Evolutionary conservation across 1,140 invertebrate species (phyloP).

Genomic region (Drosophila suzukii): DNA sequence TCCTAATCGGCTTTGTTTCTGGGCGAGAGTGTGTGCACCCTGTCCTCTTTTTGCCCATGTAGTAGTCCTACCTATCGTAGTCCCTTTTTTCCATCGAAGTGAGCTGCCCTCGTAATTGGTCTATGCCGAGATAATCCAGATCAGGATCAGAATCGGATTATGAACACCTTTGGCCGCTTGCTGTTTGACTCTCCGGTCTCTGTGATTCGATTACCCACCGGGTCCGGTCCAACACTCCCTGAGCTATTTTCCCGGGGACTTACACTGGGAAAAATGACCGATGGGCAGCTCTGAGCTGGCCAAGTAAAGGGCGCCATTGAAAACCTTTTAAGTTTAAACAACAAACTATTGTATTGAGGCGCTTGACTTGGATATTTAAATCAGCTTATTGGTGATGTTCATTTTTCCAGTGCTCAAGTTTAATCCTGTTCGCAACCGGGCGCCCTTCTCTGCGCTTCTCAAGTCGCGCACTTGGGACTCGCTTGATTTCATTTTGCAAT

Average conservation of each 20-base stretch:
- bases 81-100: neutral
- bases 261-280: neutral
- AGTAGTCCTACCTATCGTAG: neutral
- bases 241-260: neutral
- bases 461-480: conserved; percentile 6
- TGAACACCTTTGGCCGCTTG: conserved; percentile 37
- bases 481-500: conserved; percentile 48
- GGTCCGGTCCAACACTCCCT: neutral
- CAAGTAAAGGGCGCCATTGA: too few relatives aligned
- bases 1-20: conserved; percentile 41
- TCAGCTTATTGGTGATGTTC: neutral
- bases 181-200: conserved; percentile 3
- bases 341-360: too few relatives aligned
- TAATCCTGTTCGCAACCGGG: neutral
- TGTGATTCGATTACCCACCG: conserved; percentile 13
- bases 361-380: conserved; percentile 1
- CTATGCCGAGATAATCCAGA: conserved; percentile 34
- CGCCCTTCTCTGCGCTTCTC: conserved; percentile 3
- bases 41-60: neutral
- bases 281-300: neutral
- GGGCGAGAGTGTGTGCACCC: neutral
- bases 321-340: too few relatives aligned
- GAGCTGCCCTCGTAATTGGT: conserved; percentile 14
- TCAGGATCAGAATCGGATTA: conserved; percentile 35
- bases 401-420: neutral